Conservation (phyloP, 2,113 vertebrate genomes). For the Varanus salvator region DNA sequence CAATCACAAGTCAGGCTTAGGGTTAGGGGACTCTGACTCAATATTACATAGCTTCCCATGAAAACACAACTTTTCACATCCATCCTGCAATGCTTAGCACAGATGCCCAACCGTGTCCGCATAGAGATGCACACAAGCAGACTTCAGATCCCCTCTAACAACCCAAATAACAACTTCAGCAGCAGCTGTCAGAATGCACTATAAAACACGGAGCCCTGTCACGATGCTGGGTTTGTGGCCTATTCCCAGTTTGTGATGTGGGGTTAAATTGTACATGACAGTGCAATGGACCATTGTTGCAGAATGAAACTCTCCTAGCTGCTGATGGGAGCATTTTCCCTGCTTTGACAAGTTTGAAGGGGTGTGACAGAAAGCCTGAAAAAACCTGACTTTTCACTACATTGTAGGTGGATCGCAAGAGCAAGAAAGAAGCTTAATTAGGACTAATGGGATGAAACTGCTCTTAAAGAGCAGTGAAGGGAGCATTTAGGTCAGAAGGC, state of each 20-base stretch:
- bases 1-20: too few species aligned
- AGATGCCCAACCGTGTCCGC: not conserved
- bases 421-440: not conserved
- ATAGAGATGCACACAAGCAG: not conserved
- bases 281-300: not conserved
- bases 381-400: not conserved
- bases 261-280: conserved; percentile 1
- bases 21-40: not conserved
- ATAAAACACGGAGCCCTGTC: not conserved
- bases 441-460: conserved; percentile 9
- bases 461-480: not conserved
- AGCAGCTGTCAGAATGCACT: not conserved
- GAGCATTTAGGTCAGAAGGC: conserved; percentile 23
- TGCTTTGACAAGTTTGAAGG: conserved; percentile 14
- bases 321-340: not conserved
- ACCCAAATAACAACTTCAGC: not conserved
- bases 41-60: not conserved
- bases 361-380: conserved; percentile 16
- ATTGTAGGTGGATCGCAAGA: conserved; percentile 4
- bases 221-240: not conserved
- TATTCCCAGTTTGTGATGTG: not conserved
- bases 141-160: not conserved
- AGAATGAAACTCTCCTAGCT: not conserved
- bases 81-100: too few species aligned
- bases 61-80: not conserved